Evolutionary conservation across 2,113 vertebrate genomes (phyloP).

Genomic region (Neolamprologus cancellatus): DNA sequence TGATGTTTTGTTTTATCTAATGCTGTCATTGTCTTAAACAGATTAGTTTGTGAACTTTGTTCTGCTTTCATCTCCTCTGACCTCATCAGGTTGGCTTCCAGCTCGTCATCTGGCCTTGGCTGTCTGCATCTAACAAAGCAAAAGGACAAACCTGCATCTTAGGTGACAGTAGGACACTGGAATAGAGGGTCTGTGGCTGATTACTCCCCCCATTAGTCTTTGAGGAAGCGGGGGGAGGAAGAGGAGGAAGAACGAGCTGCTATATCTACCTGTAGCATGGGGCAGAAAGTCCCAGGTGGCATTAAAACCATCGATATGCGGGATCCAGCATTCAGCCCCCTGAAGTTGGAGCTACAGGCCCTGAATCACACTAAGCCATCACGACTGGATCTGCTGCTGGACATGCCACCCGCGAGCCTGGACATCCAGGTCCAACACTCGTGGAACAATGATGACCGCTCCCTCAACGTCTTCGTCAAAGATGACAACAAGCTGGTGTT

Average conservation of each 20-base stretch:
- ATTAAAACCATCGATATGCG: conserved; percentile 98
- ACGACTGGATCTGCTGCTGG: conserved; percentile 89
- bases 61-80: conserved; percentile 22
- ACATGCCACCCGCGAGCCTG: conserved; percentile 82
- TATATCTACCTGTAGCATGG: conserved; percentile 76
- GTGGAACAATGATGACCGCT: conserved; percentile 95
- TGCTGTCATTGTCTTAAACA: neutral
- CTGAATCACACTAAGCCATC: conserved; percentile 90
- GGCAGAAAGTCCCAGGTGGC: conserved; percentile 96
- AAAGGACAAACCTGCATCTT: neutral
- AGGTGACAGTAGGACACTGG: conserved; percentile 36
- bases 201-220: conserved; percentile 46
- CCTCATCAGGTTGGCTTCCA: conserved; percentile 59
- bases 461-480: conserved; percentile 95
- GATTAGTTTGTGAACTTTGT: neutral
- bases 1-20: neutral
- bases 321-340: conserved; percentile 85
- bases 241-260: neutral
- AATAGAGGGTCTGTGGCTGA: conserved; percentile 24
- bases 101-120: neutral
- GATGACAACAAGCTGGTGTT: conserved; percentile 95
- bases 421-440: conserved; percentile 87
- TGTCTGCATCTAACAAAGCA: conserved; percentile 19
- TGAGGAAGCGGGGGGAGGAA: conserved; percentile 30
- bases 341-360: conserved; percentile 90